A percentile compares a stretch with the other conserved stretches of the same genome.
Evolutionary conservation across 2,113 vertebrate species (phyloP).

Genomic region (Chinchilla lanigera): DNA sequence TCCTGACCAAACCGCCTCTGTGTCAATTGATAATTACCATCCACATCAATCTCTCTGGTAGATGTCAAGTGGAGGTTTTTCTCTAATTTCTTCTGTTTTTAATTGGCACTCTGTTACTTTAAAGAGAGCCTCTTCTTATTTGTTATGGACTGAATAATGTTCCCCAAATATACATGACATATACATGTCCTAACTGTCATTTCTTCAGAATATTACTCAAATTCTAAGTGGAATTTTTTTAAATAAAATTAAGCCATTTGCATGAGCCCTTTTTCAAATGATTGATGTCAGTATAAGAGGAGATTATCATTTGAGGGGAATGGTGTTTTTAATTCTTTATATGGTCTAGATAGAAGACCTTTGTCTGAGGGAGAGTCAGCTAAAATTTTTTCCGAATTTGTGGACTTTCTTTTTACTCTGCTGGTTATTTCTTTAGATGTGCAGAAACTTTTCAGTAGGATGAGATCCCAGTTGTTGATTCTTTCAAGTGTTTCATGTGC

Average conservation of each 20-base stretch:
- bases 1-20: background rate
- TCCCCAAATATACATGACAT: background rate
- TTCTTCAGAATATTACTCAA: background rate
- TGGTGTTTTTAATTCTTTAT: too few species aligned
- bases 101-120: background rate
- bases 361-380: too few species aligned
- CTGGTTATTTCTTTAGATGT: too few species aligned
- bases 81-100: background rate
- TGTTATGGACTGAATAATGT: background rate
- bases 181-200: background rate
- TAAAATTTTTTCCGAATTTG: too few species aligned
- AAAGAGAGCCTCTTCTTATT: background rate
- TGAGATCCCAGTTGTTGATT: too few species aligned
- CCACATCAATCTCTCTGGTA: background rate
- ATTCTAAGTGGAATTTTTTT: background rate
- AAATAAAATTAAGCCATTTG: background rate
- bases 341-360: too few species aligned
- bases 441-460: too few species aligned
- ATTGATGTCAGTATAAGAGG: background rate
- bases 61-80: background rate
- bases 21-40: background rate
- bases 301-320: too few species aligned
- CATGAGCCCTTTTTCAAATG: background rate
- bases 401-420: too few species aligned
- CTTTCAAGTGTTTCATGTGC: too few species aligned